Percentiles rank a stretch among this genome's conserved stretches.
Evolutionary conservation across 1,140 invertebrate species (phyloP).

Genomic region (Bombus sylvicola): DNA sequence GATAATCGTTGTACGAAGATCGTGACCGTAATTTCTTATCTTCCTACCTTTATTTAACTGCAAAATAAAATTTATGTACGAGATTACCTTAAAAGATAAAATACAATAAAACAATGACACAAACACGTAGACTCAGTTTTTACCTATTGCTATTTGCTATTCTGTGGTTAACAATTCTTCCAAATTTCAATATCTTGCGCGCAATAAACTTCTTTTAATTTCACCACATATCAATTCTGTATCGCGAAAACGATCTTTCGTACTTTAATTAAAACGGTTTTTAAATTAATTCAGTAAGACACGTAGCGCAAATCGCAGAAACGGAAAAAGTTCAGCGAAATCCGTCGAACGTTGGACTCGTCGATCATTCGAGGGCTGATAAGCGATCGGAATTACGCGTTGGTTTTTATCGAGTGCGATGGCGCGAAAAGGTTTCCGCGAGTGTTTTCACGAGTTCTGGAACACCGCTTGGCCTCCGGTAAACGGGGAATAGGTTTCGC

Average conservation of each 20-base stretch:
- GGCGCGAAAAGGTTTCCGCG: not conserved
- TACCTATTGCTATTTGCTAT: too few species aligned
- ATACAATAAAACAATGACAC: too few species aligned
- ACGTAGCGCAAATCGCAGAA: not conserved
- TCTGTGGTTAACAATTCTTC: too few species aligned
- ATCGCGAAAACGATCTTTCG: not conserved
- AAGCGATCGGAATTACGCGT: not conserved
- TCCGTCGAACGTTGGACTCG: not conserved
- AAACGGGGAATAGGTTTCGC: not conserved
- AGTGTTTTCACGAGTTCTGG: not conserved
- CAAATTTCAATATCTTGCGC: not conserved
- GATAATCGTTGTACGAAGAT: too few species aligned
- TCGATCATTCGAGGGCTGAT: slow-evolving; percentile 1
- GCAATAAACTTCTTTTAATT: not conserved
- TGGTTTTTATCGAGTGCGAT: not conserved
- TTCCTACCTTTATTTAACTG: too few species aligned
- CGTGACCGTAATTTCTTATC: too few species aligned
- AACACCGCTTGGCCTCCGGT: not conserved
- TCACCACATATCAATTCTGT: not conserved
- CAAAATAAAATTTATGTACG: too few species aligned
- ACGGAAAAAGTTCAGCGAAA: not conserved
- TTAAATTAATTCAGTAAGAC: not conserved
- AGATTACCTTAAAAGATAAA: too few species aligned
- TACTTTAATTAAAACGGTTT: not conserved
- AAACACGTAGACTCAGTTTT: too few species aligned